These are phyloP conservation scores for Busseola fusca DNA, from an alignment of 2,888 invertebrate genomes.

Conservation along the genomic window DNA sequence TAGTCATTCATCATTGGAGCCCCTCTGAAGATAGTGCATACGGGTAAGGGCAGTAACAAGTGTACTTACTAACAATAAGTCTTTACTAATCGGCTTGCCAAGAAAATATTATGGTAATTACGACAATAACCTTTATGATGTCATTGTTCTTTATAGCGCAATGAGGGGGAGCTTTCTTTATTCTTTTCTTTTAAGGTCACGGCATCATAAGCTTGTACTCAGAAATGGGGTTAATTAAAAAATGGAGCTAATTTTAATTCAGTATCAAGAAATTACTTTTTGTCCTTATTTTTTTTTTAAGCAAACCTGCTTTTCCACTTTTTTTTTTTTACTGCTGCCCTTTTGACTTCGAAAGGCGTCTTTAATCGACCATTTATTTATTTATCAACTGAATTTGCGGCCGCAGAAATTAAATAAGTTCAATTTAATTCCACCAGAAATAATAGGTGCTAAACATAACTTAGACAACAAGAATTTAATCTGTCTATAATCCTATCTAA, in stretches of 20 bases:
- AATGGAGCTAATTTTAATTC: constrained; percentile 30
- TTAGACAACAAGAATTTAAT: constrained; percentile 41
- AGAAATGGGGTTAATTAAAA: constrained; percentile 42
- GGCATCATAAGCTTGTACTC: constrained; percentile 38
- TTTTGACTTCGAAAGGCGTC: not conserved
- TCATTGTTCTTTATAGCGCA: constrained; percentile 35
- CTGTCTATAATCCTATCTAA: constrained; percentile 2
- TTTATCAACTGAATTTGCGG: constrained; percentile 9
- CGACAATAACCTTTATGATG: constrained; percentile 37
- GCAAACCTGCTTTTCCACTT: not conserved
- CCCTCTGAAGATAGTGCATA: not conserved
- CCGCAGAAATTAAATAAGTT: constrained; percentile 1
- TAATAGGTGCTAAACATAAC: constrained; percentile 28
- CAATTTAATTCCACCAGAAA: constrained; percentile 7
- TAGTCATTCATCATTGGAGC: constrained; percentile 20
- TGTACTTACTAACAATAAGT: constrained; percentile 15
- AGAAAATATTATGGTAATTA: constrained; percentile 18
- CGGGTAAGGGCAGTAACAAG: constrained; percentile 13
- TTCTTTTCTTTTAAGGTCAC: constrained; percentile 42
- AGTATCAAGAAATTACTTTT: constrained; percentile 5
- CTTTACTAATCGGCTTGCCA: constrained; percentile 17
- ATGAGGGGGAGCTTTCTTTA: constrained; percentile 32
- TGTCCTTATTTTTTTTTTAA: not conserved
- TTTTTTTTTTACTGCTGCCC: not conserved
- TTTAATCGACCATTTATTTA: constrained; percentile 2